Evolutionary conservation across 2,888 invertebrate species (phyloP).

Genomic region (Steinernema carpocapsae): DNA sequence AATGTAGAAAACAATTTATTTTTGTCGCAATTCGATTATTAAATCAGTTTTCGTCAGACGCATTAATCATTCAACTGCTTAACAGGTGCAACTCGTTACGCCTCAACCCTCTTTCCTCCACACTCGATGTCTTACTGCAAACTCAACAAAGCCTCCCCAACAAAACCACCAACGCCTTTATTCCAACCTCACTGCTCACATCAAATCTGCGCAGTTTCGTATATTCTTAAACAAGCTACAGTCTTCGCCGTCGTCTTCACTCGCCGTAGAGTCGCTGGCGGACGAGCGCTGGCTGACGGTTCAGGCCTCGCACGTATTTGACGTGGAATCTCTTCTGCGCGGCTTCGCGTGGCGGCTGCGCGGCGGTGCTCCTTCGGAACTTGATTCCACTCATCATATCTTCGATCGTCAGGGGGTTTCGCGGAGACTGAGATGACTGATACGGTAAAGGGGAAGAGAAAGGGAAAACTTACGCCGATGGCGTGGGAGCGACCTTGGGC

Average conservation of each 20-base stretch:
- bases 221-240: not conserved
- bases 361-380: constrained; percentile 10
- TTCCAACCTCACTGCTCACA: too few species aligned
- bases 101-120: too few species aligned
- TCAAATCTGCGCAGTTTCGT: too few species aligned
- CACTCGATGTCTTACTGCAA: too few species aligned
- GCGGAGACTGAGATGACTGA: constrained; percentile 9
- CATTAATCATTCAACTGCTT: too few species aligned
- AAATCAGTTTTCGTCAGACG: too few species aligned
- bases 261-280: constrained; percentile 13
- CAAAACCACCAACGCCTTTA: too few species aligned
- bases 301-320: not conserved
- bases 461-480: not conserved
- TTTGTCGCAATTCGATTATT: too few species aligned
- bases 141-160: too few species aligned
- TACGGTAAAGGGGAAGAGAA: not conserved
- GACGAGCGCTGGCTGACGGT: not conserved
- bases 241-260: not conserved
- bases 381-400: constrained; percentile 31
- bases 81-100: too few species aligned
- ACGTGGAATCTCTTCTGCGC: not conserved
- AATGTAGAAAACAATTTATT: too few species aligned
- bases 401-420: constrained; percentile 17
- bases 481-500: constrained; percentile 7
- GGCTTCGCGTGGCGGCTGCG: not conserved